Evolutionary conservation across 2,113 vertebrate species (phyloP).

Genomic region (Leuciscus idus): DNA sequence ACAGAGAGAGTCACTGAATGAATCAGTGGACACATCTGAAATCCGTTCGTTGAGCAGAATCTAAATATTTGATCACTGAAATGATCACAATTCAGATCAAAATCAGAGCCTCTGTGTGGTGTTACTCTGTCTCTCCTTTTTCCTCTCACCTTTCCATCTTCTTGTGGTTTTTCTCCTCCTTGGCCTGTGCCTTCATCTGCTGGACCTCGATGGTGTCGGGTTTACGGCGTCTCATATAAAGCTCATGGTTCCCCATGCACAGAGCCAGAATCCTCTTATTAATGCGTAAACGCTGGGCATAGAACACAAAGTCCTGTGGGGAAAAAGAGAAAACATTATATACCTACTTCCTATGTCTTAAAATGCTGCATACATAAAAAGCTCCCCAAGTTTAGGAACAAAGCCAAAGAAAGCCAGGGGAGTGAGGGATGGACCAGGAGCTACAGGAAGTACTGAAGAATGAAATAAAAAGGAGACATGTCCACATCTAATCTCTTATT

Average conservation of each 20-base stretch:
- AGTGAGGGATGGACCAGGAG: neutral
- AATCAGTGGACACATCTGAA: neutral
- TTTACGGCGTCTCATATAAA: slow-evolving; percentile 97
- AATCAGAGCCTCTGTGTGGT: neutral
- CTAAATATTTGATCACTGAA: neutral
- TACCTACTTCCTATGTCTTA: neutral
- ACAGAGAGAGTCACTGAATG: neutral
- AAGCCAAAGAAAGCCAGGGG: neutral
- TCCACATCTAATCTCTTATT: neutral
- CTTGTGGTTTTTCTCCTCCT: slow-evolving; percentile 95
- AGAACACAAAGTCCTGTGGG: slow-evolving; percentile 93
- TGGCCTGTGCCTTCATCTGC: slow-evolving; percentile 98
- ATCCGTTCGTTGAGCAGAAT: neutral
- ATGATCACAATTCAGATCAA: neutral
- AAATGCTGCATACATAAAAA: neutral
- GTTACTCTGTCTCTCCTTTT: no score
- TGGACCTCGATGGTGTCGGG: slow-evolving; percentile 98
- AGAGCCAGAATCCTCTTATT: slow-evolving; percentile 97
- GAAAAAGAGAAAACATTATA: neutral
- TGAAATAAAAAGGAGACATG: neutral
- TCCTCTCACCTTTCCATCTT: slow-evolving; percentile 86
- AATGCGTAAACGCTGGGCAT: slow-evolving; percentile 93
- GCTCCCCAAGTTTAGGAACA: neutral
- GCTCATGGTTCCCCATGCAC: slow-evolving; percentile 99
- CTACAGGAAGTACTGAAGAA: neutral